phyloP scores from a whole-genome alignment of 2,113 vertebrate genomes.

The Smithornis capensis region DNA sequence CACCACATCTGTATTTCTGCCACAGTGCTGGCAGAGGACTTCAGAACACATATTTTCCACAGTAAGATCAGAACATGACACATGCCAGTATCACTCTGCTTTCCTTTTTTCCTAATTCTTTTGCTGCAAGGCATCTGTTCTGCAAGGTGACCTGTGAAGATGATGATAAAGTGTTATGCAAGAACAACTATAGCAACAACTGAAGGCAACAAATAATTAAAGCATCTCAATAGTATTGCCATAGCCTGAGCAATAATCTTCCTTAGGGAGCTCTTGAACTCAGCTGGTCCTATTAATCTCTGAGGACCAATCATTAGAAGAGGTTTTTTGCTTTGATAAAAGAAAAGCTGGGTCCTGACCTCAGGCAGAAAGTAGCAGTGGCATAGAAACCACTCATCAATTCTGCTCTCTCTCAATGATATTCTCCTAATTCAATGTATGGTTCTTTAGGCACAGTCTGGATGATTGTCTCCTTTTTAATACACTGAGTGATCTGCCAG shows the following conservation, averaged over 20 bases:
- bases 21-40: background rate
- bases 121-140: background rate
- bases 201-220: conserved; percentile 22
- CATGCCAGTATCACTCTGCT: background rate
- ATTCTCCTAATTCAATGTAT: background rate
- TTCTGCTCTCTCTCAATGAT: background rate
- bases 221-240: background rate
- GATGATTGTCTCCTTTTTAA: background rate
- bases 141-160: background rate
- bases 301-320: conserved; percentile 4
- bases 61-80: background rate
- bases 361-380: background rate
- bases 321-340: background rate
- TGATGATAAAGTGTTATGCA: background rate
- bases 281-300: background rate
- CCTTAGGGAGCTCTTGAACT: background rate
- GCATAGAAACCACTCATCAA: background rate
- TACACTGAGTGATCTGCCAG: background rate
- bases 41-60: background rate
- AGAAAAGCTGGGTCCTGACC: background rate
- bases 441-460: background rate
- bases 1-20: background rate
- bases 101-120: background rate
- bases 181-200: background rate
- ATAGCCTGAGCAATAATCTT: background rate